Evolutionary conservation across 2,797 vertebrate genomes (phyloP).

Genomic region (Serranus cabrilla): DNA sequence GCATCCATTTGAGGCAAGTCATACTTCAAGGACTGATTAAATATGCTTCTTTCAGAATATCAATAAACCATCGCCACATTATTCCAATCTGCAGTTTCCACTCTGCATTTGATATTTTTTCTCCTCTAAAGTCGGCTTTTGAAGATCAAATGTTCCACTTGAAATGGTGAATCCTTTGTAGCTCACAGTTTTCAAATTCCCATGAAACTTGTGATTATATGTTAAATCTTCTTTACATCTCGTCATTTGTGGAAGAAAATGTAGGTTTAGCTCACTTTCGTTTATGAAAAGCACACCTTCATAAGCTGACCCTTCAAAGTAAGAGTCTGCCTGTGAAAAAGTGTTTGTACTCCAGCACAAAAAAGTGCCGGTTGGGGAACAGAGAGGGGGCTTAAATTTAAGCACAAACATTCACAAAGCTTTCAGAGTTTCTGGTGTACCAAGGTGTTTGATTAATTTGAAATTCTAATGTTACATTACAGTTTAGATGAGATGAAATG

Average conservation of each 20-base stretch:
- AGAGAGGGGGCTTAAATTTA: not conserved
- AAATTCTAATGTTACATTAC: not conserved
- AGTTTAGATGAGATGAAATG: not conserved
- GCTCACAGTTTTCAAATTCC: not conserved
- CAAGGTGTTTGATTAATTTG: not conserved
- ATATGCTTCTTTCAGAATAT: not conserved
- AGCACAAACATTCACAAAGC: constrained; percentile 1
- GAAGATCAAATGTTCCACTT: no score
- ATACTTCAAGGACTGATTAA: not conserved
- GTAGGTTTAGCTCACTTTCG: not conserved
- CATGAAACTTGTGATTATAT: not conserved
- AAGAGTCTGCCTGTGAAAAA: not conserved
- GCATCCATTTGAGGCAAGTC: not conserved
- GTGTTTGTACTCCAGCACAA: not conserved
- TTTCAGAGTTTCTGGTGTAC: not conserved
- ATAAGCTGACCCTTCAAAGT: not conserved
- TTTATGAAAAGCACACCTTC: not conserved
- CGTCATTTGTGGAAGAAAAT: not conserved
- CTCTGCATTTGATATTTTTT: not conserved
- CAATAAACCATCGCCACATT: constrained; percentile 3
- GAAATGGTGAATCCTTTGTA: not conserved
- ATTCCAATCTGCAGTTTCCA: not conserved
- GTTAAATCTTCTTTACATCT: not conserved
- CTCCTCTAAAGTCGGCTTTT: not conserved
- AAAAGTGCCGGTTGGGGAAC: not conserved